phyloP scores from a whole-genome alignment of 2,113 vertebrate species.

The Porphyrio hochstetteri region DNA sequence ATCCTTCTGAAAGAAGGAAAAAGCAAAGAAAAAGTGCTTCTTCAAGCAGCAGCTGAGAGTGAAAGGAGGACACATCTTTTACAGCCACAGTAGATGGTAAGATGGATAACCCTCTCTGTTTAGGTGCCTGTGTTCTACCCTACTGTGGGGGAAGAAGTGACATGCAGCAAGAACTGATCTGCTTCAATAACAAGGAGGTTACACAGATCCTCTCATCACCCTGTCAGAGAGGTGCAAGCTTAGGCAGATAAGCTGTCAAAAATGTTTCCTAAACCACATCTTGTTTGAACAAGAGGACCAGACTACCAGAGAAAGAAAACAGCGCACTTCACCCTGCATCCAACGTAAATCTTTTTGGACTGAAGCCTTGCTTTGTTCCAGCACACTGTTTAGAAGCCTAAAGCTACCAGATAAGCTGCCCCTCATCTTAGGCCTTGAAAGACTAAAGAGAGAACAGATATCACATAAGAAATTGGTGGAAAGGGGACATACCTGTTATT shows the following conservation, averaged over 20 bases:
- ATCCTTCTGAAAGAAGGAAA: neutral
- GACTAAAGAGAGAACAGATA: neutral
- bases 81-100: neutral
- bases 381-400: no score
- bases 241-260: neutral
- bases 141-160: neutral
- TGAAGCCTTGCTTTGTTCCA: neutral
- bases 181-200: neutral
- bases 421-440: neutral
- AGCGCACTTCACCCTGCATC: neutral
- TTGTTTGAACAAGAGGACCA: neutral
- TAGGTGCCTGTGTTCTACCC: neutral
- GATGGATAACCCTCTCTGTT: neutral
- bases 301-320: neutral
- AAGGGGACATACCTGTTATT: neutral
- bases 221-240: accelerated
- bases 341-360: neutral
- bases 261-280: neutral
- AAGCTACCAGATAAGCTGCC: neutral
- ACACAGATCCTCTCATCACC: neutral
- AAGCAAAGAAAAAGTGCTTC: neutral
- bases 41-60: neutral
- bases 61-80: neutral
- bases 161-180: neutral
- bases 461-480: accelerated